Base-by-base conservation (phyloP, 2,797 vertebrate genomes). In the Linurgus olivaceus region DNA sequence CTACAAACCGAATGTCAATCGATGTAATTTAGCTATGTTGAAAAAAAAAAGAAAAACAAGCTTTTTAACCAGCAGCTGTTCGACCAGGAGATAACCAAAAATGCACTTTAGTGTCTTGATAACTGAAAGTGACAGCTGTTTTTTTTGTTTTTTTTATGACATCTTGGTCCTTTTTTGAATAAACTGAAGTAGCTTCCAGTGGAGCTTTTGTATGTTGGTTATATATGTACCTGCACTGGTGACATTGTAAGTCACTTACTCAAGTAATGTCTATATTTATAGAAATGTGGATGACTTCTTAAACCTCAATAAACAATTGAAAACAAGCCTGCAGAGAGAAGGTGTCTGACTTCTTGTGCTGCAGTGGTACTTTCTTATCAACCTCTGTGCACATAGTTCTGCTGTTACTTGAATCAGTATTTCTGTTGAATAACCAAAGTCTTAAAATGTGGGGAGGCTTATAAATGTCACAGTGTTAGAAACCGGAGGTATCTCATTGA, bases 261-360 rank as follows among this genome's bases (percentile, higher is more conserved):
- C 93, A 94, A 96, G 97, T 97, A 96, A 96, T 98, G 97, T 97
- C 97, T 97, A 97, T 98, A 98, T 98, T 98, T 98, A 97, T 98
- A 98, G 96, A 97, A 97, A 97, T 96, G 96, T 97, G 96, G 96
- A 97, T 96, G 95, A 97, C 94, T 97, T 97, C 96, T 97, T 98
- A 97, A 98, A 98, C 97, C 96, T 97, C 97, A 99, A 98, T 98
- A 98, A 99, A 98, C 89, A 93, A 93, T 91, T 97, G 83, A 94
- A 97, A 96, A 96, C 76, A 96, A 98, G 91, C 74, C 88, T 94
- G 84, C 84, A 92, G 95, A 96, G 84, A 96, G 85, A 96, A 86
- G 96, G 86, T 94, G 97, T 97, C 92, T 94, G 92, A 86, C 73
- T 97, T 85, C 71, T 72, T 95, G 78, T 61, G 47, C 84, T 92